Evolutionary conservation across 2,888 invertebrate genomes (phyloP), one percentile per base, ranked within the genome.

Genomic region (Piscicola geometra): DNA sequence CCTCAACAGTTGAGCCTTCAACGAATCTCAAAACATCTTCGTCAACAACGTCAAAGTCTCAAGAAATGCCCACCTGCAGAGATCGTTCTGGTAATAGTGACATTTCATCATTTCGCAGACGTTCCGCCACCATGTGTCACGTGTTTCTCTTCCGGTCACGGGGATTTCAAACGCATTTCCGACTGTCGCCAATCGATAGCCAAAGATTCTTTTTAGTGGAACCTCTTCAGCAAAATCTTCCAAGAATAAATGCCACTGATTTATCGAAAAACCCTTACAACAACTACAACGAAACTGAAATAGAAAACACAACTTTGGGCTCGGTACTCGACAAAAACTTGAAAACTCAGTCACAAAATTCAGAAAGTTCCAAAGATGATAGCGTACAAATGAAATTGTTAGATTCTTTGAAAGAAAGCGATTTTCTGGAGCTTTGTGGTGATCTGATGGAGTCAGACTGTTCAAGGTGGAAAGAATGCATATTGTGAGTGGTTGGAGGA

Each of bases 71-170:
- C 9, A 56, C 60, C 25, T 75, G 75, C 50, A 36, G 70, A 50
- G 77, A 77, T 41, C 47, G 75, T 25, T 76, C 69, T 35, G 76
- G 74, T 3, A 0, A 36, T 35, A 25, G 60, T 12, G 69, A 76
- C 15, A 50, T 47, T 15, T 1, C 33, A 18, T 50, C 41, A 25
- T 77, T 76, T 66, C 36, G 67, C 0, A 52, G 47, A 18, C 41
- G 75, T 1, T 77, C 76, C 0, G 72, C 77, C 41, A 76, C 76
- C 52, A 41, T 70, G 56, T 77, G 77, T 60, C 68, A 75, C 71
- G 3, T 25, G 3, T 77, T 73, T 69, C 77, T 77, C 50, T 77
- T 75, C 68, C 36, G 21, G 33, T 28, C 69, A 1, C 69, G 30
- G 21, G n/a, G 36, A 21, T 18, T 69, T 9, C 33, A 33, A 35